A percentile compares a stretch with the other conserved stretches of the same genome.
phyloP scores from a whole-genome alignment of 35 echinoderm and acorn worm species.

The Diadema setosum region DNA sequence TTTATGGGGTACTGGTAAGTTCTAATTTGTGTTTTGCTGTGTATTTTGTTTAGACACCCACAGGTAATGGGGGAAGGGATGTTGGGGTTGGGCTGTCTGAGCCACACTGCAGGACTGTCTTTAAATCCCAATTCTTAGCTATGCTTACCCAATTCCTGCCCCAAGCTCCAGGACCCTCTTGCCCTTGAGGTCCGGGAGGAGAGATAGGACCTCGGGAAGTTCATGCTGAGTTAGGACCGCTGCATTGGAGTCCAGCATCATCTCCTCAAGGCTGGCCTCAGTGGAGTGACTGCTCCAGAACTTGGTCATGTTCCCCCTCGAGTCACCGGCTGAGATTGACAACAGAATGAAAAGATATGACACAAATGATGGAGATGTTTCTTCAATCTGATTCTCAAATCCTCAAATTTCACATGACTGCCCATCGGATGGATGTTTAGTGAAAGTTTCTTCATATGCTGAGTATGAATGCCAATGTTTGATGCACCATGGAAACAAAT shows the following conservation, averaged over 20 bases:
- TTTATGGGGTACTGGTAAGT: too few species aligned
- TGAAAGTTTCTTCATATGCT: too few species aligned
- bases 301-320: slow-evolving; percentile 49
- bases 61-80: too few species aligned
- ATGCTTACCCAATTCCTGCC: slow-evolving; percentile 90
- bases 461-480: too few species aligned
- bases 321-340: background rate
- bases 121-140: too few species aligned
- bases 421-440: too few species aligned
- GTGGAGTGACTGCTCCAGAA: slow-evolving; percentile 87
- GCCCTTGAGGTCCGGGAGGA: slow-evolving; percentile 58
- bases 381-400: background rate
- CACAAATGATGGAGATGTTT: background rate
- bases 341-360: background rate
- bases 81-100: too few species aligned
- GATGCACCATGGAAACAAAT: too few species aligned
- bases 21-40: too few species aligned
- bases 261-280: slow-evolving; percentile 80
- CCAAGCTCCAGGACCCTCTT: slow-evolving; percentile 90
- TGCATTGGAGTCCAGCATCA: slow-evolving; percentile 81
- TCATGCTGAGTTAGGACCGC: slow-evolving; percentile 33
- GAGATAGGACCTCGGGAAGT: slow-evolving; percentile 62
- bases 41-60: too few species aligned
- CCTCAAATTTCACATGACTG: background rate
- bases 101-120: too few species aligned